These are phyloP conservation scores for Poecilia gillii DNA, from an alignment of 2,797 vertebrate species.

Conservation along the genomic window DNA sequence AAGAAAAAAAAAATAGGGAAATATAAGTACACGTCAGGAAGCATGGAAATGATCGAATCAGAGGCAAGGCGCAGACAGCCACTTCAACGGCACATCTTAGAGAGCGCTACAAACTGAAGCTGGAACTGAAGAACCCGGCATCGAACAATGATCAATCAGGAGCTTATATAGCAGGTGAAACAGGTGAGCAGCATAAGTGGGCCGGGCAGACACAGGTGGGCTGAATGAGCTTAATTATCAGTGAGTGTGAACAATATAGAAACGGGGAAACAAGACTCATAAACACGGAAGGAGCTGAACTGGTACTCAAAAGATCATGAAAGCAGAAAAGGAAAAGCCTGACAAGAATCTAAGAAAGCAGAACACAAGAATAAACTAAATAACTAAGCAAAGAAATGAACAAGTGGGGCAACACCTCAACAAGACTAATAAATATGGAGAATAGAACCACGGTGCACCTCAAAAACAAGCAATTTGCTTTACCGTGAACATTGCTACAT, in stretches of 20 bases:
- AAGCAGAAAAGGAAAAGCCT: not conserved
- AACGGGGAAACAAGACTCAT: not conserved
- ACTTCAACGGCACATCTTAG: not conserved
- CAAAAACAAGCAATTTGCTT: not conserved
- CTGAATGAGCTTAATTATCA: not conserved
- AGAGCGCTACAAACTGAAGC: not conserved
- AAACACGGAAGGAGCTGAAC: not conserved
- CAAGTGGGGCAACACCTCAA: not conserved
- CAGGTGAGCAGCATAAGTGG: not conserved
- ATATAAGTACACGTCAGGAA: not conserved
- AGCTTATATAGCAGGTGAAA: constrained; percentile 1
- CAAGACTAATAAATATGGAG: not conserved
- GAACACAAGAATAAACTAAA: not conserved
- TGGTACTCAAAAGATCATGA: not conserved
- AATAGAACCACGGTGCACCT: not conserved
- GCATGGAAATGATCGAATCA: not conserved
- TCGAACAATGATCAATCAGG: not conserved
- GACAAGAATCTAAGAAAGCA: not conserved
- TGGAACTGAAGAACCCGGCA: not conserved
- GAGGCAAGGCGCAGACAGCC: not conserved
- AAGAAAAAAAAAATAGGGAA: not conserved
- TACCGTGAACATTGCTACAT: not conserved
- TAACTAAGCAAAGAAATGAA: not conserved
- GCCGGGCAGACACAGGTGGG: not conserved
- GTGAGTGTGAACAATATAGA: not conserved